Evolutionary conservation across 2,888 invertebrate species (phyloP).

Genomic region (Caradrina clavipalpis): DNA sequence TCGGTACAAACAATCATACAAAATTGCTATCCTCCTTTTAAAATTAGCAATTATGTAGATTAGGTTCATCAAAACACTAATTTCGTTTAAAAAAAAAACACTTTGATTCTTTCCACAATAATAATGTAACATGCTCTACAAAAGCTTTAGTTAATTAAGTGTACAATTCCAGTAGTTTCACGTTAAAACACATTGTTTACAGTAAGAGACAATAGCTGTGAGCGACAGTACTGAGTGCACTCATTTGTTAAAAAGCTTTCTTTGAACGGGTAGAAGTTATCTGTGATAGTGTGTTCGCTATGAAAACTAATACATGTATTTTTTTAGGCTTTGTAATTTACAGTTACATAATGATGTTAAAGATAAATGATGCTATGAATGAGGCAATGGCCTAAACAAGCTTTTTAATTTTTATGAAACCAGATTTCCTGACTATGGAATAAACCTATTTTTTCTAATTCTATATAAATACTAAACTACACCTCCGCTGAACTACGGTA

Average conservation of each 20-base stretch:
- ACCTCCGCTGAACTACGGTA: no score
- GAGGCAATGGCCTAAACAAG: no score
- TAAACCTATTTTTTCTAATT: no score
- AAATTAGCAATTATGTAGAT: no score
- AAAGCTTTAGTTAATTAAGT: conserved; percentile 37
- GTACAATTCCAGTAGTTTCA: conserved; percentile 5
- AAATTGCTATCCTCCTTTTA: no score
- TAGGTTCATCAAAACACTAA: background rate
- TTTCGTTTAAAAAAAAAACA: conserved; percentile 1
- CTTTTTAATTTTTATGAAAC: no score
- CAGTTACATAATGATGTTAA: no score
- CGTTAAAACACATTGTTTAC: conserved; percentile 11
- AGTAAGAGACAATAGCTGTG: conserved; percentile 3
- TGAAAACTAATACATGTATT: no score
- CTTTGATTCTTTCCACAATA: background rate
- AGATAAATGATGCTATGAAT: no score
- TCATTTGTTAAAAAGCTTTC: conserved; percentile 18
- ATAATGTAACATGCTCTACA: background rate
- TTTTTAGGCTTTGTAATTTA: no score
- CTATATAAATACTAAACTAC: no score
- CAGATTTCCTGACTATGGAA: accelerated
- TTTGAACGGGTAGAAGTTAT: background rate
- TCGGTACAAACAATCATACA: no score
- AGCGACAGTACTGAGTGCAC: conserved; percentile 16
- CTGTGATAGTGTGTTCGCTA: background rate